Conservation (phyloP, 30 jellyfish, hydroid and myxozoan species). For the Rhopilema esculentum region DNA sequence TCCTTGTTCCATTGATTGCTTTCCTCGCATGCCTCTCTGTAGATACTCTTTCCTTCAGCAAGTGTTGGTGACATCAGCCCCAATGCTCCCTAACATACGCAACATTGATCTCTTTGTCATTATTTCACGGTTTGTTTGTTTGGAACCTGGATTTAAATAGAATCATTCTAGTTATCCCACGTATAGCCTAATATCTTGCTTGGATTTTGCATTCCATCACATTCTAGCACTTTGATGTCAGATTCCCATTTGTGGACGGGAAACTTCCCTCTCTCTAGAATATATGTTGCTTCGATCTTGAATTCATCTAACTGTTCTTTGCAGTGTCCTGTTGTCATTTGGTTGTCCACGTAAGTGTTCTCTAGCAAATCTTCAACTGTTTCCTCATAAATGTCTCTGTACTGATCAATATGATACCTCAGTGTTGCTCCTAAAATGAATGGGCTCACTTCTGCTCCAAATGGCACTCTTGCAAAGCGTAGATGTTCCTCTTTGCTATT, state of each 20-base stretch:
- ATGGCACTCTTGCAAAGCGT: conserved; percentile 68
- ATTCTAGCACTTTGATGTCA: conserved; percentile 27
- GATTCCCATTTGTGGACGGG: conserved; percentile 76
- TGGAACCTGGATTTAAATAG: conserved; percentile 31
- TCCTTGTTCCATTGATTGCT: conserved; percentile 47
- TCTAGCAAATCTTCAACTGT: conserved; percentile 26
- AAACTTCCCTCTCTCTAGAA: conserved; percentile 32
- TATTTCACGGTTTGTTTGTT: not conserved
- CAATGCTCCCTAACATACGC: conserved; percentile 40
- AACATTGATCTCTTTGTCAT: conserved; percentile 30
- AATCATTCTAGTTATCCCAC: conserved; percentile 49
- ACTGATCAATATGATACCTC: conserved; percentile 52
- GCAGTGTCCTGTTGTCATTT: conserved; percentile 28
- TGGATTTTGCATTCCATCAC: conserved; percentile 51
- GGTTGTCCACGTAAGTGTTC: conserved; percentile 52
- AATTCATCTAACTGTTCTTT: conserved; percentile 4
- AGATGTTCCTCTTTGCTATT: conserved; percentile 44
- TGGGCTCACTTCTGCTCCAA: conserved; percentile 69
- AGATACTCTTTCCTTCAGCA: conserved; percentile 42
- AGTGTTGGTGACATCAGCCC: conserved; percentile 36
- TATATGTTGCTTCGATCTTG: conserved; percentile 33
- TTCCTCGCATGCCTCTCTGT: conserved; percentile 43
- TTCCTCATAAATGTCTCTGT: conserved; percentile 14
- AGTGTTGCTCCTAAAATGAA: conserved; percentile 52
- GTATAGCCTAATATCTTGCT: conserved; percentile 6